phyloP scores from a whole-genome alignment of 2,888 invertebrate species.

The Zhuqinia jingwanae region DNA sequence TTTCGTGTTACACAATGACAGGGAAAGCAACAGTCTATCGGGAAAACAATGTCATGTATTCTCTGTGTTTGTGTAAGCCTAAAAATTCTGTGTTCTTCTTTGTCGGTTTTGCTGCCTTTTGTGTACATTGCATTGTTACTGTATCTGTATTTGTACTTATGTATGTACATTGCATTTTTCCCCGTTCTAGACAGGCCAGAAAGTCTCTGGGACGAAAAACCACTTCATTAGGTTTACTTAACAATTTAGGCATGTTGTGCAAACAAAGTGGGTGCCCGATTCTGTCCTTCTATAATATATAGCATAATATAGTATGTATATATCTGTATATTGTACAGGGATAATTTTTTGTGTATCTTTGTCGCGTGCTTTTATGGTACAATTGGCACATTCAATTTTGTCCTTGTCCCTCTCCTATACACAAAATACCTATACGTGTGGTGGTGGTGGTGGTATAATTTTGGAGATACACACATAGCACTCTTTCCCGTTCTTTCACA shows the following conservation, averaged over 20 bases:
- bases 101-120: not conserved
- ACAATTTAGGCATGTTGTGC: conserved; percentile 60
- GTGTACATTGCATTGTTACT: conserved; percentile 9
- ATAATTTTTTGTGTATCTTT: not conserved
- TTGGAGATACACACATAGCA: not conserved
- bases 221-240: conserved; percentile 71
- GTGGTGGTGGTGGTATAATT: too few relatives aligned
- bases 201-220: conserved; percentile 25
- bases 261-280: conserved; percentile 45
- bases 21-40: conserved; percentile 30
- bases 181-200: not conserved
- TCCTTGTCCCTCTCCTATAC: not conserved
- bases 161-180: too few relatives aligned
- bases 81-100: conserved; percentile 19
- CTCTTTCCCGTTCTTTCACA: conserved; percentile 3
- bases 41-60: not conserved
- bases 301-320: not conserved
- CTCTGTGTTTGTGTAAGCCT: conserved; percentile 2
- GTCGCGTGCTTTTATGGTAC: not conserved
- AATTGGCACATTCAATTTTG: not conserved
- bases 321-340: not conserved
- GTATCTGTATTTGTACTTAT: too few relatives aligned
- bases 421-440: not conserved
- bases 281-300: not conserved
- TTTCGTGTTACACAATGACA: conserved; percentile 4